Conservation (phyloP, 2,888 invertebrate genomes). For the Ypsolopha scabrella region DNA sequence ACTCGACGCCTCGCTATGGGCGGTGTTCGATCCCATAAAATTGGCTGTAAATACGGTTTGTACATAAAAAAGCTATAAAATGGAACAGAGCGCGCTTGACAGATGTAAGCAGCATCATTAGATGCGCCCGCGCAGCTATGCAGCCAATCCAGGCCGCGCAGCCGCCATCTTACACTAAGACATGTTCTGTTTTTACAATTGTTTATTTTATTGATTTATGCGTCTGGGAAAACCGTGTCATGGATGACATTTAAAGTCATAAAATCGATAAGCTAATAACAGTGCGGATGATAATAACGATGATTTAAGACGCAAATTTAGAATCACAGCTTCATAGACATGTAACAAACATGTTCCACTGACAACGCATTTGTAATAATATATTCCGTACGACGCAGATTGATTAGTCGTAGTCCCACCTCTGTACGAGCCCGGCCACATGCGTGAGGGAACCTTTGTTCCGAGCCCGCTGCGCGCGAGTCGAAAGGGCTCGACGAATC, state of each 20-base stretch:
- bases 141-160: slow-evolving; percentile 1
- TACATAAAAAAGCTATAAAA: slow-evolving; percentile 36
- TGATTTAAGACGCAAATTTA: background rate
- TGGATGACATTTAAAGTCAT: background rate
- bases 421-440: background rate
- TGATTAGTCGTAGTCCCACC: slow-evolving; percentile 3
- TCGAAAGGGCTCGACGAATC: slow-evolving; percentile 55
- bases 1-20: slow-evolving; percentile 29
- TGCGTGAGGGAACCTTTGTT: slow-evolving; percentile 1
- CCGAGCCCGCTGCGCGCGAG: slow-evolving; percentile 40
- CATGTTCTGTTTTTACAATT: background rate
- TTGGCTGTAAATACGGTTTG: slow-evolving; percentile 15
- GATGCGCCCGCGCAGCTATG: slow-evolving; percentile 1
- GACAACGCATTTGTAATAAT: background rate
- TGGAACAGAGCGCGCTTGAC: slow-evolving; percentile 19
- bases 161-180: slow-evolving; percentile 1
- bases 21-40: slow-evolving; percentile 13
- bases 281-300: background rate
- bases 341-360: background rate
- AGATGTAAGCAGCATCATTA: slow-evolving; percentile 14
- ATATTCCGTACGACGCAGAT: slow-evolving; percentile 4
- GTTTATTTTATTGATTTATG: background rate
- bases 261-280: background rate
- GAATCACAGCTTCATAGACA: background rate
- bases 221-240: background rate